A percentile compares a stretch with the other conserved stretches of the same genome.
Conservation (phyloP, 2,888 invertebrate genomes). For the Papilio demoleus region DNA sequence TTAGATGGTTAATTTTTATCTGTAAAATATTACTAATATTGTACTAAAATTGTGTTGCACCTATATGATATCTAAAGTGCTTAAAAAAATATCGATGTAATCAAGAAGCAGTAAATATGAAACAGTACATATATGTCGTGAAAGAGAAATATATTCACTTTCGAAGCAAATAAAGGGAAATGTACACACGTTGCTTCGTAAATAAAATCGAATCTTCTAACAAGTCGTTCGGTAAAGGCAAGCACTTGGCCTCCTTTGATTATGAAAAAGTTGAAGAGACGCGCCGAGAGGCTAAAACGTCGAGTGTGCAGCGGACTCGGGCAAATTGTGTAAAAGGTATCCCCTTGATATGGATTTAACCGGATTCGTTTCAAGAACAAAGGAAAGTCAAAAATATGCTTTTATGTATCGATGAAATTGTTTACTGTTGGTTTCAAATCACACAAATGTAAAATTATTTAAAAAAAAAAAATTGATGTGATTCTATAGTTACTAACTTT, state of each 20-base stretch:
- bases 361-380: constrained; percentile 8
- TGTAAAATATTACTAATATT: too few relatives aligned
- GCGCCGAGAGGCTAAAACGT: constrained; percentile 65
- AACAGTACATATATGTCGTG: background rate
- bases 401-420: background rate
- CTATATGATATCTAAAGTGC: background rate
- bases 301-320: constrained; percentile 61
- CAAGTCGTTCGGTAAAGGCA: constrained; percentile 64
- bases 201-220: constrained; percentile 45
- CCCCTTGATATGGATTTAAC: background rate
- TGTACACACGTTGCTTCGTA: constrained; percentile 4
- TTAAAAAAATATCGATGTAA: background rate
- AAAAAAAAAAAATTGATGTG: background rate
- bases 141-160: constrained; percentile 7
- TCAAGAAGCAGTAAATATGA: constrained; percentile 1
- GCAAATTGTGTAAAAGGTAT: constrained; percentile 58
- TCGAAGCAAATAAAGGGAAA: background rate
- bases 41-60: too few relatives aligned
- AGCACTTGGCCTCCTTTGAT: constrained; percentile 70
- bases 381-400: background rate
- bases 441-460: background rate
- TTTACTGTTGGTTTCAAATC: background rate
- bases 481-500: too few relatives aligned
- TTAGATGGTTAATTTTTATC: background rate
- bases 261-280: constrained; percentile 72